Base-by-base conservation (phyloP, 2,888 invertebrate genomes). In the Pseudolycoriella hygida region DNA sequence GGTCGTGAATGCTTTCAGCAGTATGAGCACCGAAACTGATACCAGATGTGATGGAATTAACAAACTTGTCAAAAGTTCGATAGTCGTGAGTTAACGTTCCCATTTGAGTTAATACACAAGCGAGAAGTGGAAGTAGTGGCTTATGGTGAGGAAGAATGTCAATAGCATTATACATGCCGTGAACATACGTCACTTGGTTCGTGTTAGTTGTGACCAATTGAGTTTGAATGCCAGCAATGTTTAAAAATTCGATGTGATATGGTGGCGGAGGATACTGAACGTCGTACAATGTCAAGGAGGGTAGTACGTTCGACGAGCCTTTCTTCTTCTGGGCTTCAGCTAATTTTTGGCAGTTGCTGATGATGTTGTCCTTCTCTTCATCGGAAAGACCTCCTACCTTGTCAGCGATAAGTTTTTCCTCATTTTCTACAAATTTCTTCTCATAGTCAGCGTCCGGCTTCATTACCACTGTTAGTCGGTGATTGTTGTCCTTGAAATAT, bases 121-220 rank as follows among this genome's bases (percentile, higher is more conserved):
- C 82, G 59, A 94, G 90, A 38, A 94, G 67, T 1, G 94, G 92
- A 12, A 93, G 58, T 8, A 88, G 63, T 51, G 73, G 67, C 52
- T 80, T 76, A 45, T 87, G 74, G 40, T 81, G 74, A 0, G 70
- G 64, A 3, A 74, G 67, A 12, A 94, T 61, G 4, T 71, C 67
- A 2, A 75, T 72, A 0, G 81, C 79, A 54, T 82, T 81, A 10
- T 88, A 60, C 3, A 92, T 66, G 14, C 80, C 81, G 55, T 82
- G 77, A 48, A 93, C 79, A 60, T 94, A 93, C 1, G 82, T 80
- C 3, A 94, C 75, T n/a, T 83, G 87, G 61, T 94, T 94, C 0
- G 90, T 90, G 31, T 90, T 86, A 38, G 87, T 86, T 52, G 75
- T 70, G 54, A 82, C 81, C 2, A 85, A 56, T 59, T 90, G 88